Base-by-base conservation (phyloP, 1,140 invertebrate species). In the Listronotus bonariensis region DNA sequence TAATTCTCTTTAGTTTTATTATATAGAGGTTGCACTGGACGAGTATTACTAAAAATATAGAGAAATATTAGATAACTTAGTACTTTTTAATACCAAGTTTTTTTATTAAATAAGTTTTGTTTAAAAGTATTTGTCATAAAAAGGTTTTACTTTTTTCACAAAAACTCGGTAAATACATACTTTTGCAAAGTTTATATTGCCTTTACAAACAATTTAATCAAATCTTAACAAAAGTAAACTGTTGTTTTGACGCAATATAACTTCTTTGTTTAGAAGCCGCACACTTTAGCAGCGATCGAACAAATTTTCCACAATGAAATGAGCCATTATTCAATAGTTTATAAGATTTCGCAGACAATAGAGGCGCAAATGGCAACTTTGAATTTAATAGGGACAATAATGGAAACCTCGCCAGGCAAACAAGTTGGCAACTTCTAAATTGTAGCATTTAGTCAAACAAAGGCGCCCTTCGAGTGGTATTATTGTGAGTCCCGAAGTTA, bases 381-480 rank as follows among this genome's bases (percentile, higher is more conserved):
- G 66, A 74, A 75, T 73, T 73, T 76, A 69, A 66, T 69, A 69
- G 65, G 68, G 68, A 69, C 64, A 77, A 77, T 77, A 76, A 77
- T 77, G 73, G 75, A 77, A 77, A 76, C 74, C 75, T 72, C 69
- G 68, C 64, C 72, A 66, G 58, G 69, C 74, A 74, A 76, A 76
- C 75, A 76, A 77, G 70, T 77, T 74, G 75, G 65, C 74, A 77
- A 77, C 75, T 77, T 77, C 75, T 76, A 77, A 77, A 77, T 77
- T 77, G 73, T 77, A 76, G 72, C 74, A 77, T 77, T 77, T 77
- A 77, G 75, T 76, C 75, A 77, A 77, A 77, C 75, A 77, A 77
- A 74, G 72, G 70, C 75, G 63, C 72, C 69, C 72, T 65, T 65
- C 67, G 72, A 74, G 70, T 72, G 69, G 68, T 65, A 66, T 68